These are phyloP conservation scores for Dione vanillae DNA, from an alignment of 2,888 invertebrate genomes.

Conservation along the genomic window DNA sequence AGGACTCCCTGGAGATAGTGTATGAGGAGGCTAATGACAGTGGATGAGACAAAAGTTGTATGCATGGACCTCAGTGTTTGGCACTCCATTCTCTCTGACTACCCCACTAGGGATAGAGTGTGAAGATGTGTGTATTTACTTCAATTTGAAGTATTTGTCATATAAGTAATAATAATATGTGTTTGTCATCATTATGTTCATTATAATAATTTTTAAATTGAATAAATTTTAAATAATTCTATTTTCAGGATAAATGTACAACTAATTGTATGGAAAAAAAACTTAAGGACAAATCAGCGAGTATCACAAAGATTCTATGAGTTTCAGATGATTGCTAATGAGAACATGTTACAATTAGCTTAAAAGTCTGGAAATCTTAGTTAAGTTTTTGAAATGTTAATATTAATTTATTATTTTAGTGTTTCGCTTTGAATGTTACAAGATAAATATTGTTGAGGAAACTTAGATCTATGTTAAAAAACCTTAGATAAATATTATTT, in stretches of 20 bases:
- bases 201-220: neutral
- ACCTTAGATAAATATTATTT: neutral
- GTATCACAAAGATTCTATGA: conserved; percentile 98
- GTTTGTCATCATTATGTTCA: too few species aligned
- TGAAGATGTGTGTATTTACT: too few species aligned
- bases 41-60: too few species aligned
- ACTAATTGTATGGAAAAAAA: conserved; percentile 98
- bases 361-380: conserved; percentile 85
- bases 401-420: conserved; percentile 49
- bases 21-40: too few species aligned
- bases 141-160: neutral
- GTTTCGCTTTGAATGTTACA: conserved; percentile 60
- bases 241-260: conserved; percentile 92
- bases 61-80: too few species aligned
- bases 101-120: too few species aligned
- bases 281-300: conserved; percentile 97
- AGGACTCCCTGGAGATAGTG: too few species aligned
- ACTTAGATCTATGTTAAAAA: conserved; percentile 24
- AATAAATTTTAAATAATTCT: neutral
- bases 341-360: conserved; percentile 92
- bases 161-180: too few species aligned
- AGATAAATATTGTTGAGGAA: conserved; percentile 63
- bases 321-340: conserved; percentile 96
- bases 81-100: too few species aligned
- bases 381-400: conserved; percentile 61